Evolutionary conservation across 1,140 invertebrate genomes (phyloP), one percentile per base, ranked within the genome.

Genomic region (Ips nitidus): DNA sequence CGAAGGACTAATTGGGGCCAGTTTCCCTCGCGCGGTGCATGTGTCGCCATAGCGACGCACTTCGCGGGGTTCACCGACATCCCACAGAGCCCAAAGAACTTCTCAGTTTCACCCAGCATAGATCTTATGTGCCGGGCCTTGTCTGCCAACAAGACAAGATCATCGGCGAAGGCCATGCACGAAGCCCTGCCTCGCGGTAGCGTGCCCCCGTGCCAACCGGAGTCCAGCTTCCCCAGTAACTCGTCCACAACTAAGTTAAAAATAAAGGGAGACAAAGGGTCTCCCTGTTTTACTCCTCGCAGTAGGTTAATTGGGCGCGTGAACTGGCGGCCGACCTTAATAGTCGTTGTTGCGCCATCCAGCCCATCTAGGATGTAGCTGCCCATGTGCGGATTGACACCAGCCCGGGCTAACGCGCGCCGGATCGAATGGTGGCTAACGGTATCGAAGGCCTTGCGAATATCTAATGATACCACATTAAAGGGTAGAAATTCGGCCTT

Each of bases 401-500:
- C n/a, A 5, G 38, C 6, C 8, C 62, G 7, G 7, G 4, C 36
- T 45, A 59, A 41, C 1, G 40, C 58, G 3, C 64, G 37, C 36
- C 38, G 40, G 5, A 67, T 62, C 22, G 57, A 67, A 8, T 4
- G 7, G 45, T 61, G 64, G 3, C 57, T 40, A n/a, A 62, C 64
- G 0, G 64, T 57, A 45, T 71, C 70, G 40, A 70, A 70, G 1
- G 66, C 55, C 41, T 70, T 76, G 3, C 71, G 58, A 74, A 77
- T 75, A 69, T 80, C 77, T 2, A 80, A 70, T 4, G 80, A 74
- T 2, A 76, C 74, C 45, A 81, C 66, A 41, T 80, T 75, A 8
- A 5, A 45, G 43, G 43, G 43, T 45, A 4, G 43, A 8, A 8
- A 4, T 5, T 8, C 43, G 8, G 4, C 43, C 43, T 8, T 4